Conservation (phyloP, 1,140 invertebrate species). For the Phortica variegata region DNA sequence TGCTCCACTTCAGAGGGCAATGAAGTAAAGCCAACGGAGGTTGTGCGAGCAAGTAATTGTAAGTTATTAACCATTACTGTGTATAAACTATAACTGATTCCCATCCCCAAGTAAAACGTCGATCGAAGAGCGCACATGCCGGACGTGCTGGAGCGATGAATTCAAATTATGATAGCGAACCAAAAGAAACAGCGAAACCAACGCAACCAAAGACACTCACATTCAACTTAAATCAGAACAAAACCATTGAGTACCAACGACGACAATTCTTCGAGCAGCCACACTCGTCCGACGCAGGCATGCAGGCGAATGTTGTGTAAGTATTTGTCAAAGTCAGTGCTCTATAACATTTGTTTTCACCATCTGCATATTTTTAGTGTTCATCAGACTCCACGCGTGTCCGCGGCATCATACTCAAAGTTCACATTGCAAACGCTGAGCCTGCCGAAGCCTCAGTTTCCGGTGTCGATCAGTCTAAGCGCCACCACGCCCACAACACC, state of each 20-base stretch:
- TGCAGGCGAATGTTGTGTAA: constrained; percentile 57
- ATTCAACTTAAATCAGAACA: constrained; percentile 55
- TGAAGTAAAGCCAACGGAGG: constrained; percentile 1
- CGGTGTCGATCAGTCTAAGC: constrained; percentile 59
- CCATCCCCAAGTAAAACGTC: constrained; percentile 43
- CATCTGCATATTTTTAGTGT: no score
- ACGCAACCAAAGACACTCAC: constrained; percentile 51
- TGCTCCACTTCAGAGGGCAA: constrained; percentile 2
- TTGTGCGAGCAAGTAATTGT: constrained; percentile 46
- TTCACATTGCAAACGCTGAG: constrained; percentile 74
- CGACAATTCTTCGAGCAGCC: constrained; percentile 42
- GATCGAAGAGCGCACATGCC: constrained; percentile 55
- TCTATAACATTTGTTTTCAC: neutral
- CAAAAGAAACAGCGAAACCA: constrained; percentile 55
- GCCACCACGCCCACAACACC: constrained; percentile 48
- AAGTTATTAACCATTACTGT: no score
- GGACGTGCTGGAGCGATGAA: constrained; percentile 23
- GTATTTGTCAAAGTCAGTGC: constrained; percentile 11
- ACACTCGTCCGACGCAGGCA: constrained; percentile 23
- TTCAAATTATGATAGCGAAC: no score
- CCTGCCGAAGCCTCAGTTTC: constrained; percentile 71
- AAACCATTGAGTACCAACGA: constrained; percentile 52
- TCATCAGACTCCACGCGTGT: constrained; percentile 39
- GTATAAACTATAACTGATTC: constrained; percentile 16
- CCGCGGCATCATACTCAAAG: constrained; percentile 58